Conservation (phyloP, 1,140 invertebrate species). For the Liolophura sinensis region DNA sequence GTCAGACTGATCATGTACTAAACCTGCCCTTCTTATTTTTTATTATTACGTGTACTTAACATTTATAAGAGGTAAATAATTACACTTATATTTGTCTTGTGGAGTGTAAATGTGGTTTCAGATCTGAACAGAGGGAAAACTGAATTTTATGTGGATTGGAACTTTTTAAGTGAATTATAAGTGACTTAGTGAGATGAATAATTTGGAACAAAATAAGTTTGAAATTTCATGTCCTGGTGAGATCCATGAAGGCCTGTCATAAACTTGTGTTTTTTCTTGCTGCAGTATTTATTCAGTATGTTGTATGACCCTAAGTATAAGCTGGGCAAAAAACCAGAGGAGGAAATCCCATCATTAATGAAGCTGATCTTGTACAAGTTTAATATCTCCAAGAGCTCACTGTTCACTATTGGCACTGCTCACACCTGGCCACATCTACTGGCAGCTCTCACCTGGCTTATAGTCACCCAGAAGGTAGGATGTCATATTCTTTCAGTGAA, state of each 20-base stretch:
- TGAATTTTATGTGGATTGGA: neutral
- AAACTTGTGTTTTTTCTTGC: neutral
- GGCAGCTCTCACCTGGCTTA: constrained; percentile 44
- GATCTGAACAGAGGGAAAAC: too few species aligned
- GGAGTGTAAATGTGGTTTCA: too few species aligned
- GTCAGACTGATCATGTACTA: too few species aligned
- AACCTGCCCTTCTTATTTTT: too few species aligned
- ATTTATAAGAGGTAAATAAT: too few species aligned
- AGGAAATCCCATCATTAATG: constrained; percentile 46
- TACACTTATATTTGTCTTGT: too few species aligned
- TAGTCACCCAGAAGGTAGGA: constrained; percentile 45
- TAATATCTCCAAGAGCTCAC: constrained; percentile 41
- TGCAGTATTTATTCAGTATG: constrained; percentile 26
- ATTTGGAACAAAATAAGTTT: too few species aligned
- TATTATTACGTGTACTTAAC: too few species aligned
- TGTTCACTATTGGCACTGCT: constrained; percentile 48
- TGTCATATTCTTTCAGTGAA: too few species aligned
- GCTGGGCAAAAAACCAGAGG: constrained; percentile 41
- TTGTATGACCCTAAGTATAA: constrained; percentile 31
- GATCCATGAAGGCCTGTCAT: neutral
- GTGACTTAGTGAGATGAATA: neutral
- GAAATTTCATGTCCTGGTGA: neutral
- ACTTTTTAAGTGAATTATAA: neutral
- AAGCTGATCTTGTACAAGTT: constrained; percentile 52
- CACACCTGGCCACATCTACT: constrained; percentile 52